A percentile compares a stretch with the other conserved stretches of the same genome.
Evolutionary conservation across 2,797 vertebrate species (phyloP).

Genomic region (Leucoraja ocellata): DNA sequence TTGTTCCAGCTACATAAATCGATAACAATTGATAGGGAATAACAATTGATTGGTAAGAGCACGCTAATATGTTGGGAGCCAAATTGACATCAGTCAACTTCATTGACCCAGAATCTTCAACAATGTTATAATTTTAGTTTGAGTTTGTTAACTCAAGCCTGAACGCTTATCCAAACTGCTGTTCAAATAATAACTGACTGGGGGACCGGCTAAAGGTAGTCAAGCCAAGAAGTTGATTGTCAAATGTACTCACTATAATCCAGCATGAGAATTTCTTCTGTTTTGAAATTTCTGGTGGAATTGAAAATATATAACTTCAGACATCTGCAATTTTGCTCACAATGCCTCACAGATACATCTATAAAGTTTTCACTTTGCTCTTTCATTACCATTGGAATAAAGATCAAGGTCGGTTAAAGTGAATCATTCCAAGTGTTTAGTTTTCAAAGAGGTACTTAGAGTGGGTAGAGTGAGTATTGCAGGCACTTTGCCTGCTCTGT

Average conservation of each 20-base stretch:
- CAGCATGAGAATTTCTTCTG: not conserved
- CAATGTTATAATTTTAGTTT: not conserved
- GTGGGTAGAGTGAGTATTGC: not conserved
- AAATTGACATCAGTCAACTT: not conserved
- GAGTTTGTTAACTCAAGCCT: not conserved
- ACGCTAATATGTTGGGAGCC: not conserved
- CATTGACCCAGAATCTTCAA: not conserved
- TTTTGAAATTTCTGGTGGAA: constrained; percentile 8
- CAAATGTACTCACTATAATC: not conserved
- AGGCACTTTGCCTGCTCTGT: not conserved
- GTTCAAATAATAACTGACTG: not conserved
- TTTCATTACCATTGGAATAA: not conserved
- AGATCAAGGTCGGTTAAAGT: not conserved
- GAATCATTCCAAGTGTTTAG: constrained; percentile 2
- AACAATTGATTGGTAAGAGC: too few species aligned
- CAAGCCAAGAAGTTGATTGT: not conserved
- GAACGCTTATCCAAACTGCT: not conserved
- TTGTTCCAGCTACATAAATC: not conserved
- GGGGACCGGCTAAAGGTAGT: too few species aligned
- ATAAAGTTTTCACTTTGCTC: not conserved
- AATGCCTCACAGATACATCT: not conserved
- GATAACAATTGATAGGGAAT: not conserved
- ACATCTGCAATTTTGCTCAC: not conserved
- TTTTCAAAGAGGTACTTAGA: not conserved
- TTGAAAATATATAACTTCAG: not conserved